A percentile compares a stretch with the other conserved stretches of the same genome.
Conservation (phyloP, 2,888 invertebrate genomes). For the Smittia sp. region DNA sequence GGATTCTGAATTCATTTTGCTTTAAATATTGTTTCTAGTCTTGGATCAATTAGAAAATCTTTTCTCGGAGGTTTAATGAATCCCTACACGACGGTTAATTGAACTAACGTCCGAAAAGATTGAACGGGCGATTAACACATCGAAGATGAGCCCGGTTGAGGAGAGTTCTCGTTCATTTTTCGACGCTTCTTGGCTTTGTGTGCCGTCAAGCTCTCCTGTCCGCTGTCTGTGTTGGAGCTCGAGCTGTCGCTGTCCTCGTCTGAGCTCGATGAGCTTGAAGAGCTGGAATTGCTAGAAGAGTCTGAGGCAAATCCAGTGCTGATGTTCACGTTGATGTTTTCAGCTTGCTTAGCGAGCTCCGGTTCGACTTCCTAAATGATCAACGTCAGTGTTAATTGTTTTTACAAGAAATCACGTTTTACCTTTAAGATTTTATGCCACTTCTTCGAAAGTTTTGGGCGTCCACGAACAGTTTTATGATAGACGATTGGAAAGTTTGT, state of each 20-base stretch:
- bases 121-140: neutral
- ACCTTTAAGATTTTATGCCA: conserved; percentile 71
- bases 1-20: no score
- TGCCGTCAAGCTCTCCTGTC: conserved; percentile 83
- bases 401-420: neutral
- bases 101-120: neutral
- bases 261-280: conserved; percentile 71
- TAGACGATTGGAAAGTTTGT: conserved; percentile 97
- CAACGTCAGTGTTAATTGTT: neutral
- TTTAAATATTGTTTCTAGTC: no score
- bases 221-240: conserved; percentile 59
- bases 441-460: conserved; percentile 92
- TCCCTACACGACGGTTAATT: no score
- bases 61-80: no score
- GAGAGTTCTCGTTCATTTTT: conserved; percentile 52
- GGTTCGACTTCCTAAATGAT: conserved; percentile 63
- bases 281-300: conserved; percentile 80
- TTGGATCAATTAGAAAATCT: no score
- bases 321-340: conserved; percentile 77
- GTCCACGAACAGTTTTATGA: conserved; percentile 94
- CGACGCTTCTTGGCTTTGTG: conserved; percentile 76
- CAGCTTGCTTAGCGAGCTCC: conserved; percentile 74
- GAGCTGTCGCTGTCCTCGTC: conserved; percentile 62
- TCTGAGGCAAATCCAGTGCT: conserved; percentile 92
- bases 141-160: conserved; percentile 22